These are phyloP conservation scores for Papilio polytes DNA, from an alignment of 1,140 invertebrate species.

Conservation along the genomic window DNA sequence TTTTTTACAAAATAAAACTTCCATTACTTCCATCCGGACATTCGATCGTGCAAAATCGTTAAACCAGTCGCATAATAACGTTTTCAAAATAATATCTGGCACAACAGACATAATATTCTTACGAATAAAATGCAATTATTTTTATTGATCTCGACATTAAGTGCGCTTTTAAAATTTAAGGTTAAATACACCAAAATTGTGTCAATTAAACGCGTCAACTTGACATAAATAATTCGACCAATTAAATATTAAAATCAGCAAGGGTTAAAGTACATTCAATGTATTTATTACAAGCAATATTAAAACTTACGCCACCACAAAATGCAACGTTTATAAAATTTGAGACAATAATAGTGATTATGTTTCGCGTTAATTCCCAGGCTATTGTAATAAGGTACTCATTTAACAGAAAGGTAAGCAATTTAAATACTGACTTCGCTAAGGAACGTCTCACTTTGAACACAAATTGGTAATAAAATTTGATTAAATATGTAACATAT, in stretches of 20 bases:
- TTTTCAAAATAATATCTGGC: background rate
- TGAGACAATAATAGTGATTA: conserved; percentile 2
- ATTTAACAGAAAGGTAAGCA: background rate
- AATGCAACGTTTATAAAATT: conserved; percentile 29
- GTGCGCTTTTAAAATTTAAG: background rate
- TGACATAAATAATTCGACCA: background rate
- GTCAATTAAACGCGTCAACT: background rate
- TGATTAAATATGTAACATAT: background rate
- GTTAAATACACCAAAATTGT: background rate
- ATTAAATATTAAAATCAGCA: conserved; percentile 25
- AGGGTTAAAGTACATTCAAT: conserved; percentile 14
- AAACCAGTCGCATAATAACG: background rate
- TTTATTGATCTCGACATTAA: conserved; percentile 21
- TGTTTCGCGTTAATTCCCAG: conserved; percentile 27
- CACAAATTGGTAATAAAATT: too few relatives aligned
- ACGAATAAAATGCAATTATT: background rate
- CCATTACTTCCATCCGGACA: background rate
- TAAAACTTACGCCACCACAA: background rate
- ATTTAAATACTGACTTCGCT: background rate
- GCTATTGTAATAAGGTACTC: background rate
- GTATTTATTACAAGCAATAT: background rate
- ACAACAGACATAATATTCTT: background rate
- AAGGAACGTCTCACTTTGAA: background rate
- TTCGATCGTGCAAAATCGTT: background rate
- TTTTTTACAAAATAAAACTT: background rate